Conservation (phyloP, 2,113 vertebrate genomes). For the Labeo rohita region DNA sequence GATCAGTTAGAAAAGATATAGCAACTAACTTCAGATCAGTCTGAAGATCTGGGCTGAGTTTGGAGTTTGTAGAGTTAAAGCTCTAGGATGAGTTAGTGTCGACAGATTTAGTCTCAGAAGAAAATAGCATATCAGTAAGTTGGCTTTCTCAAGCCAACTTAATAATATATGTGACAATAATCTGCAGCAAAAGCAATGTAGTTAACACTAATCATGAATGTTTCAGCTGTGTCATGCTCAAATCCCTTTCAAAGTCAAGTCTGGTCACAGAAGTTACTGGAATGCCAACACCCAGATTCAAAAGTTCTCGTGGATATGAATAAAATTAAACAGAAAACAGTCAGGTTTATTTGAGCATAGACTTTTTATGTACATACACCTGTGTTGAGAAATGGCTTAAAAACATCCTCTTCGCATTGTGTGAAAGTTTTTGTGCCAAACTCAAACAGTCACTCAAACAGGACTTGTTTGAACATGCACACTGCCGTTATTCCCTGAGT, state of each 20-base stretch:
- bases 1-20: too few relatives aligned
- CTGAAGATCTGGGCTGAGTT: too few relatives aligned
- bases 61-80: too few relatives aligned
- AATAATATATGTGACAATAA: too few relatives aligned
- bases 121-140: too few relatives aligned
- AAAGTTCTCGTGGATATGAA: background rate
- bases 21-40: too few relatives aligned
- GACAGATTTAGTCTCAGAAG: too few relatives aligned
- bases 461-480: conserved; percentile 13
- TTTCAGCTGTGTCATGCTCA: background rate
- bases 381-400: background rate
- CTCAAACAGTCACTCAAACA: background rate
- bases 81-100: too few relatives aligned
- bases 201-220: background rate
- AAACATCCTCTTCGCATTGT: conserved; percentile 17
- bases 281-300: background rate
- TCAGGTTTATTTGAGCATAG: background rate
- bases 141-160: too few relatives aligned
- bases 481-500: background rate
- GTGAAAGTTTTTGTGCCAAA: background rate
- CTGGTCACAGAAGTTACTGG: background rate
- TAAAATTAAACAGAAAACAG: background rate
- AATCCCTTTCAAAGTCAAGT: background rate
- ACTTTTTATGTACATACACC: background rate
- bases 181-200: too few relatives aligned